Base-by-base conservation (phyloP, 2,888 invertebrate genomes). In the Athalia circularis region DNA sequence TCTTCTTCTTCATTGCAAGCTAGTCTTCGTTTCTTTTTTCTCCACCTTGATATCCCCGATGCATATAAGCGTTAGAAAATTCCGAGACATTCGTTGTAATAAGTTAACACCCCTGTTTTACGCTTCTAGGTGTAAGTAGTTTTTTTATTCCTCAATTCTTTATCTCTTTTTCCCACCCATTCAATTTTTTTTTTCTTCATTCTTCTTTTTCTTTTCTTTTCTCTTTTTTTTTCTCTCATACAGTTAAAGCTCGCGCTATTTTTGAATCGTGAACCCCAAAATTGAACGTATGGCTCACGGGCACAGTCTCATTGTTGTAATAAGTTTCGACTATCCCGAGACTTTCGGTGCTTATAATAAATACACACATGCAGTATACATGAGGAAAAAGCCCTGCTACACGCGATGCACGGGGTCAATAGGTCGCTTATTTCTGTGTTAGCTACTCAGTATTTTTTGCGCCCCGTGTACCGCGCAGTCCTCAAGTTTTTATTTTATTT, bases 391-490 rank as follows among this genome's bases (percentile, higher is more conserved):
- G 29, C 29, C 29, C 29, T 29, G 29, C 29, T 29, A 29, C 29
- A 29, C 29, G 29, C 29, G 29, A 29, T 29, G 29, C 82, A 80
- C 74, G 81, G 80, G 85, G 83, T 85, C 84, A 84, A 85, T 85
- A 84, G 84, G 84, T 80, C 84, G 80, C 80, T 83, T 85, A 83
- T 85, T 84, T 85, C 84, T 80, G 79, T 80, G 68, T 13, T 61
- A 50, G 74, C 78, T 67, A 75, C 79, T 50, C 9, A 64, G 70
- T 80, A 80, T 79, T 80, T 15, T 8, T 50, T 15, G 11, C 50
- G 9, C 7, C 7, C 50, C 11, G 29, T 43, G 5, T n/a, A 4
- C 9, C 29, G 15, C 29, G 15, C 43, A 52, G 50, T 8, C 13
- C 15, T 47, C n/a, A 47, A 65, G n/a, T 8, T 43, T 11, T 29